Evolutionary conservation across 2,888 invertebrate genomes (phyloP).

Genomic region (Unio pictorum): DNA sequence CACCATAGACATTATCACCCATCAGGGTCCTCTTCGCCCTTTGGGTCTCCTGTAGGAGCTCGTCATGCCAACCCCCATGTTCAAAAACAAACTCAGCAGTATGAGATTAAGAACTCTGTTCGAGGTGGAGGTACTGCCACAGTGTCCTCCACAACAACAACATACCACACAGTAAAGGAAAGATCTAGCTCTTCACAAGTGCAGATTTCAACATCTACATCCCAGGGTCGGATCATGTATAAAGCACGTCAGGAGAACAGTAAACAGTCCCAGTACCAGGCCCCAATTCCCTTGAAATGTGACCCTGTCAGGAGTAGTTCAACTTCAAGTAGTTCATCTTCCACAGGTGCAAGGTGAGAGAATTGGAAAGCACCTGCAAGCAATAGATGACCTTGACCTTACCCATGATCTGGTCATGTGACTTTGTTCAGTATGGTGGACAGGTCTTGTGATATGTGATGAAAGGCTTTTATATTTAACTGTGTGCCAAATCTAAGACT

Average conservation of each 20-base stretch:
- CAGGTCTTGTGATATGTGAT: too few species aligned
- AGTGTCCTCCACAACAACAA: constrained; percentile 20
- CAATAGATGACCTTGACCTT: too few species aligned
- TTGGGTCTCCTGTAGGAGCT: constrained; percentile 28
- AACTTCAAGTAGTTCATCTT: constrained; percentile 13
- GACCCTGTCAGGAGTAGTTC: constrained; percentile 65
- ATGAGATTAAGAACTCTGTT: constrained; percentile 5
- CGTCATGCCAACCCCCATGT: constrained; percentile 32
- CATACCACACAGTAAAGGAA: constrained; percentile 16
- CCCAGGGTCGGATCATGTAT: constrained; percentile 44
- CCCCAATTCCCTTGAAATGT: constrained; percentile 74
- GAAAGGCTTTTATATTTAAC: too few species aligned
- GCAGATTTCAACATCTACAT: constrained; percentile 54
- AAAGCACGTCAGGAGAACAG: constrained; percentile 47
- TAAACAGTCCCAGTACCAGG: constrained; percentile 71
- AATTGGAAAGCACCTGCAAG: background rate
- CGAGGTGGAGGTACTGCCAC: constrained; percentile 16
- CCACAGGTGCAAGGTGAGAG: constrained; percentile 38
- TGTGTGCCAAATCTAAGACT: too few species aligned
- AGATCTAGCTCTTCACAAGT: constrained; percentile 39
- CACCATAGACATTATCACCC: constrained; percentile 18
- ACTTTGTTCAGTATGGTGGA: too few species aligned
- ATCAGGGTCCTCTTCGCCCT: constrained; percentile 14
- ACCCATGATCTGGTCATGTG: too few species aligned
- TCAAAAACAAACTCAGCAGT: constrained; percentile 16